phyloP scores from a whole-genome alignment of 37 sponge, comb jelly and placozoan species.

The Ephydatia muelleri region DNA sequence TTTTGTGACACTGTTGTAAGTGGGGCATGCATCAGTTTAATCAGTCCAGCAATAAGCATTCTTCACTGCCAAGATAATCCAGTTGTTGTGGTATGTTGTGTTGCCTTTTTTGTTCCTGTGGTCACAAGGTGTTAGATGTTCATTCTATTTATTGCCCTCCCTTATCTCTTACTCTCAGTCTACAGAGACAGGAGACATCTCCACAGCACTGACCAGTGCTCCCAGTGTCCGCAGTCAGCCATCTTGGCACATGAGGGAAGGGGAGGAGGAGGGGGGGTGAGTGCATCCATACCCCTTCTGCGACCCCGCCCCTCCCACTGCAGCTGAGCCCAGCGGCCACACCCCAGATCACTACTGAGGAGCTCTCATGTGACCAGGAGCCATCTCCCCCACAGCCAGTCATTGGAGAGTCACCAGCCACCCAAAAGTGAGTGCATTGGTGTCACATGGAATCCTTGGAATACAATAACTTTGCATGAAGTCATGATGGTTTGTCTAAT shows the following conservation, averaged over 20 bases:
- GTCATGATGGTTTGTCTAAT: too few species aligned
- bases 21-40: not conserved
- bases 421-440: constrained; percentile 12
- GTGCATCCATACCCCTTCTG: not conserved
- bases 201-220: not conserved
- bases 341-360: not conserved
- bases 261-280: not conserved
- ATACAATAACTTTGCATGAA: too few species aligned
- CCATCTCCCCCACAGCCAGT: not conserved
- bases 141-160: too few species aligned
- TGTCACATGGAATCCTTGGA: not conserved
- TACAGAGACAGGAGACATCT: not conserved
- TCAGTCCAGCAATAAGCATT: not conserved
- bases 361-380: not conserved
- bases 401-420: not conserved
- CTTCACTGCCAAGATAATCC: not conserved
- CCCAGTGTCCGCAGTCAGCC: not conserved
- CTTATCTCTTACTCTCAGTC: not conserved
- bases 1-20: not conserved
- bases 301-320: constrained; percentile 6
- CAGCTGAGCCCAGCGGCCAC: constrained; percentile 5
- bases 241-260: not conserved
- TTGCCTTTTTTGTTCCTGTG: too few species aligned
- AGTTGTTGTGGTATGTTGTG: too few species aligned
- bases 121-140: too few species aligned